Conservation (phyloP, 2,888 invertebrate species). For the Mantis religiosa region DNA sequence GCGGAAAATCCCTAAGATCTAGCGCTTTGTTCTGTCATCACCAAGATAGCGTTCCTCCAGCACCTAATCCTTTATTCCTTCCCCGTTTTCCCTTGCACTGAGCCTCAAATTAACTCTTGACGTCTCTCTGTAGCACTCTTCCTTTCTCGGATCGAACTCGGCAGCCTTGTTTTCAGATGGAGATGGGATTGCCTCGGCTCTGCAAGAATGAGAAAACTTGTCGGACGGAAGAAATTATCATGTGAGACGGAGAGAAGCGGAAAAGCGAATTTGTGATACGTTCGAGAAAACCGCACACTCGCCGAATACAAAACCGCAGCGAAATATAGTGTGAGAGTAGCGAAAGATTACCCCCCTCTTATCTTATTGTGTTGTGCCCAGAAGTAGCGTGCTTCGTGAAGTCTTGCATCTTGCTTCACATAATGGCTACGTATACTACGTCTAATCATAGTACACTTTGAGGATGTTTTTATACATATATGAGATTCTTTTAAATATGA, state of each 20-base stretch:
- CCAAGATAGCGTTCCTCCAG: neutral
- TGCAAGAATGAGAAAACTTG: neutral
- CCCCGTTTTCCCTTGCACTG: neutral
- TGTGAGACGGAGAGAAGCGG: neutral
- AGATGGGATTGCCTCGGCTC: neutral
- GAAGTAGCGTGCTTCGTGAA: neutral
- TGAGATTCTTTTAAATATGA: too few relatives aligned
- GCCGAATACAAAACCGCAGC: neutral
- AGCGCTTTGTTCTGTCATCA: neutral
- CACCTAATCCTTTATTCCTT: conserved; percentile 1
- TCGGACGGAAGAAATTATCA: neutral
- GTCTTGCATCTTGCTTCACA: neutral
- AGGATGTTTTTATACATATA: too few relatives aligned
- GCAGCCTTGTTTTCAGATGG: neutral
- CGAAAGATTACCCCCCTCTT: neutral
- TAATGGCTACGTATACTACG: too few relatives aligned
- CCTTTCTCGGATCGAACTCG: neutral
- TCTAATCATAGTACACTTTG: too few relatives aligned
- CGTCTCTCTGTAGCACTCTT: neutral
- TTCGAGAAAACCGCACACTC: neutral
- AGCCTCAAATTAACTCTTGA: neutral
- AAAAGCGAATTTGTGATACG: neutral
- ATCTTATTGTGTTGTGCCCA: neutral
- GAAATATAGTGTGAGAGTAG: neutral
- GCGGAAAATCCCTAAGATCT: neutral